A percentile compares a stretch with the other conserved stretches of the same genome.
Evolutionary conservation across 1,140 invertebrate species (phyloP).

Genomic region (Acromyrmex charruanus): DNA sequence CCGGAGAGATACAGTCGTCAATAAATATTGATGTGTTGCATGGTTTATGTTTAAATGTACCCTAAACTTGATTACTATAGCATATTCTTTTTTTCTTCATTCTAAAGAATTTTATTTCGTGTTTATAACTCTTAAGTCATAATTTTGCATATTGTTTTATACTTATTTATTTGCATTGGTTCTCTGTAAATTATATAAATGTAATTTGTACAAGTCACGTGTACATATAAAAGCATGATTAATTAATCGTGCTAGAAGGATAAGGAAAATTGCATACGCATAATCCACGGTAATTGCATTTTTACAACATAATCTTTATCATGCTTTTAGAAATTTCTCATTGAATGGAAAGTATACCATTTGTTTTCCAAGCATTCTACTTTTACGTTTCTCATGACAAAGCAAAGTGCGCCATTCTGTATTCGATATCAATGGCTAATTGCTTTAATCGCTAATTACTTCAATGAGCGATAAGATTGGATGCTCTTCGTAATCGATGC

Average conservation of each 20-base stretch:
- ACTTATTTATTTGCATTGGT: not conserved
- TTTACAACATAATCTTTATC: not conserved
- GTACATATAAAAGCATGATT: not conserved
- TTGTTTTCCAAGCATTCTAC: conserved; percentile 26
- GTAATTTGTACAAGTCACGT: not conserved
- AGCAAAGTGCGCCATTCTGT: conserved; percentile 54
- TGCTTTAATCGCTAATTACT: conserved; percentile 69
- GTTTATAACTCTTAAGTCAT: not conserved
- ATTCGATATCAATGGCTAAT: conserved; percentile 62
- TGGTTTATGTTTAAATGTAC: no score
- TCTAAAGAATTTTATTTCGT: not conserved
- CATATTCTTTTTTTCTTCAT: not conserved
- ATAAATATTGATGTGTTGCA: not conserved
- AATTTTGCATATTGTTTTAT: not conserved
- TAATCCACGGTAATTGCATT: not conserved
- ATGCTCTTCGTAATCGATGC: conserved; percentile 9
- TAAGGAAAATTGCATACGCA: not conserved
- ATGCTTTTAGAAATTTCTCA: not conserved
- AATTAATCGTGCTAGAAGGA: not conserved
- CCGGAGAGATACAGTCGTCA: not conserved
- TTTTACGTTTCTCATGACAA: conserved; percentile 27
- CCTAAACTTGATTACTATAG: not conserved
- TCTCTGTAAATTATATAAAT: not conserved
- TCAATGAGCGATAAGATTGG: conserved; percentile 65
- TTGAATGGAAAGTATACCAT: conserved; percentile 1